A percentile compares a stretch with the other conserved stretches of the same genome.
Conservation (phyloP, 2,113 vertebrate species). For the Plectropomus leopardus region DNA sequence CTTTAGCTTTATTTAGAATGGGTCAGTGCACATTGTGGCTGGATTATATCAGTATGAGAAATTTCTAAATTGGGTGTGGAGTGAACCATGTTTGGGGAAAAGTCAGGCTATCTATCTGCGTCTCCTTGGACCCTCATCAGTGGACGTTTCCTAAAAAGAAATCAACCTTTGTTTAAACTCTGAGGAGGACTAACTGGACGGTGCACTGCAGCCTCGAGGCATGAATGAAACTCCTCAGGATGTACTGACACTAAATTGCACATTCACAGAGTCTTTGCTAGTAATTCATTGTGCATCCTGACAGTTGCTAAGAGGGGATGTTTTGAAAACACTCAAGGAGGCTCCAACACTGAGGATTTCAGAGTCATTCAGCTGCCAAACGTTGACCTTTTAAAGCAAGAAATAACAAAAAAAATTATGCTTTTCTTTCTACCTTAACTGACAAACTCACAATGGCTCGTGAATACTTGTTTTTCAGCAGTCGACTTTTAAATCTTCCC, state of each 20-base stretch:
- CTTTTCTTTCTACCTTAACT: background rate
- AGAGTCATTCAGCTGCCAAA: constrained; percentile 1
- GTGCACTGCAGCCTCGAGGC: constrained; percentile 40
- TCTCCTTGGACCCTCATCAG: constrained; percentile 50
- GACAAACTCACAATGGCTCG: background rate
- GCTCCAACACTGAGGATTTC: background rate
- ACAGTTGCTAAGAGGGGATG: background rate
- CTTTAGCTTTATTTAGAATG: constrained; percentile 45
- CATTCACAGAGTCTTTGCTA: constrained; percentile 16
- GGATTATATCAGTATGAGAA: constrained; percentile 36
- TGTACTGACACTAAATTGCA: constrained; percentile 62
- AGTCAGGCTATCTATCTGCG: constrained; percentile 35
- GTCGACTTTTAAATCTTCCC: background rate
- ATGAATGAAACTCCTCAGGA: constrained; percentile 50
- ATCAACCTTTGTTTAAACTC: constrained; percentile 77
- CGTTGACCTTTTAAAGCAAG: background rate
- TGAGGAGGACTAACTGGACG: constrained; percentile 30
- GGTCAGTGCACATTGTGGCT: constrained; percentile 36
- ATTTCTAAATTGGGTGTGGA: constrained; percentile 33
- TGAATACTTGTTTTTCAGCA: background rate
- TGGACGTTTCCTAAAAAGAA: constrained; percentile 63
- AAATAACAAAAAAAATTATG: background rate
- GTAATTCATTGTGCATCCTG: background rate
- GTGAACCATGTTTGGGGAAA: constrained; percentile 34
- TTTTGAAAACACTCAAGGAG: background rate